phyloP scores from a whole-genome alignment of 1,140 invertebrate genomes.

The Drosophila dunni region DNA sequence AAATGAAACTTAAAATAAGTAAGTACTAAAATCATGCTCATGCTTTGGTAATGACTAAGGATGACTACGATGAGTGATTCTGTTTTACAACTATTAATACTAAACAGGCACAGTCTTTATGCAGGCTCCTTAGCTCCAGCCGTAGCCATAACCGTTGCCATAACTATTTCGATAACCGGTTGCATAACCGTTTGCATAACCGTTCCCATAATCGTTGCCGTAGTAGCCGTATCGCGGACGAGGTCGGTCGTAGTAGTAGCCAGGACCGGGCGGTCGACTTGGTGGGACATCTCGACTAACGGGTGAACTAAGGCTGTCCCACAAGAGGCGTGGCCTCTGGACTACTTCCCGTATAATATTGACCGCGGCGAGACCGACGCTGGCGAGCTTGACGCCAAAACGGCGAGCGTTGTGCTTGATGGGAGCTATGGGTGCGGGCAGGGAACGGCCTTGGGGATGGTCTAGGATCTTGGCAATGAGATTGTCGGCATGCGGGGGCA shows the following conservation, averaged over 20 bases:
- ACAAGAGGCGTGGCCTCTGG: slow-evolving; percentile 66
- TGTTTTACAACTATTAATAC: slow-evolving; percentile 60
- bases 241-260: slow-evolving; percentile 61
- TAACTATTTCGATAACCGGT: slow-evolving; percentile 46
- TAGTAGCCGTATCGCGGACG: slow-evolving; percentile 32
- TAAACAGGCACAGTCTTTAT: slow-evolving; percentile 46
- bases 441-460: slow-evolving; percentile 66
- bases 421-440: slow-evolving; percentile 47
- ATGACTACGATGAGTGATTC: slow-evolving; percentile 35
- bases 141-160: slow-evolving; percentile 43
- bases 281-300: slow-evolving; percentile 70
- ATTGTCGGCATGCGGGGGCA: slow-evolving; percentile 77
- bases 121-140: slow-evolving; percentile 51
- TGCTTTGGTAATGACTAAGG: slow-evolving; percentile 41
- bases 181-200: slow-evolving; percentile 24
- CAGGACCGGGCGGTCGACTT: slow-evolving; percentile 6
- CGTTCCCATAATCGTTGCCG: slow-evolving; percentile 36
- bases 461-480: slow-evolving; percentile 74
- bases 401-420: slow-evolving; percentile 64
- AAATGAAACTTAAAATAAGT: slow-evolving; percentile 29
- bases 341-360: slow-evolving; percentile 80
- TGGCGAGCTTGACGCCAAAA: slow-evolving; percentile 77
- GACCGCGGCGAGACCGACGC: slow-evolving; percentile 78
- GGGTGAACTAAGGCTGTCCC: slow-evolving; percentile 68
- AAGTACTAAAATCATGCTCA: slow-evolving; percentile 22